phyloP scores from a whole-genome alignment of 1,140 invertebrate genomes.

The Planococcus citri region DNA sequence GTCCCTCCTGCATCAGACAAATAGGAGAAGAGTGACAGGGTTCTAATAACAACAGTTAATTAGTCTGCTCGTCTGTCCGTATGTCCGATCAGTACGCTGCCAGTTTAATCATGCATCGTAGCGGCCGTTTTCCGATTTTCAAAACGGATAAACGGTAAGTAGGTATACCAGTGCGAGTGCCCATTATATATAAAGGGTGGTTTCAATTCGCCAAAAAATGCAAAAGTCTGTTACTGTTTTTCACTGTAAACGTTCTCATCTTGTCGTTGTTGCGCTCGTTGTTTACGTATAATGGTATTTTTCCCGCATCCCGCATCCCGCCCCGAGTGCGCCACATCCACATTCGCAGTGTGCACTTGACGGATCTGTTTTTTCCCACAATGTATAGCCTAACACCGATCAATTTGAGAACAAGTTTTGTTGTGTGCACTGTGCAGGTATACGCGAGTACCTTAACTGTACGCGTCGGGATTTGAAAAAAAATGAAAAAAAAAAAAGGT shows the following conservation, averaged over 20 bases:
- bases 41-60: slow-evolving; percentile 17
- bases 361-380: neutral
- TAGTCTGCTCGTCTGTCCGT: slow-evolving; percentile 12
- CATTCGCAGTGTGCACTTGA: neutral
- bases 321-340: too few relatives aligned
- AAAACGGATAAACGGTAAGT: slow-evolving; percentile 5
- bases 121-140: neutral
- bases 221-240: neutral
- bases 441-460: too few relatives aligned
- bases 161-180: too few relatives aligned
- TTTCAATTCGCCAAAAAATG: neutral
- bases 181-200: too few relatives aligned
- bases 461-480: too few relatives aligned
- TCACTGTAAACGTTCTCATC: neutral
- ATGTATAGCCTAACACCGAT: neutral
- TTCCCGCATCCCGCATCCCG: neutral
- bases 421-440: neutral
- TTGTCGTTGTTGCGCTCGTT: too few relatives aligned
- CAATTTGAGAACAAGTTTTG: neutral
- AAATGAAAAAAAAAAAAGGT: too few relatives aligned
- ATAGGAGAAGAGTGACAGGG: neutral
- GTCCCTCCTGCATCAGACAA: neutral
- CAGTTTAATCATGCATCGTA: neutral
- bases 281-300: neutral
- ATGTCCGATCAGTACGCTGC: neutral